Percentiles rank a stretch among this genome's conserved stretches.
Evolutionary conservation across 1,140 invertebrate genomes (phyloP).

Genomic region (Aricia agestis): DNA sequence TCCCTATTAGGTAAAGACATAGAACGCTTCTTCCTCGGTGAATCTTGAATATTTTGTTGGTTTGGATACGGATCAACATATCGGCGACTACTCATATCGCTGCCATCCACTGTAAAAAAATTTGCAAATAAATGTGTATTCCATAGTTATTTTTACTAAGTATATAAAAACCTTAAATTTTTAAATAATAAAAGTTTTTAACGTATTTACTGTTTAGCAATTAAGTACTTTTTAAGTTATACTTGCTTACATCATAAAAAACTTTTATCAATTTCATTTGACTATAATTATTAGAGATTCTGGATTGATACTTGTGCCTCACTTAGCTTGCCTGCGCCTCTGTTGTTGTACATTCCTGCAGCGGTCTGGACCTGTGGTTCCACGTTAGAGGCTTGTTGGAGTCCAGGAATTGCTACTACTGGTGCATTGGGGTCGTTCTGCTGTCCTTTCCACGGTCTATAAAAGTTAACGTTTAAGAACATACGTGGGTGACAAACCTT

Average conservation of each 20-base stretch:
- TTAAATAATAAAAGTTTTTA: too few relatives aligned
- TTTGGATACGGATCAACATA: slow-evolving; percentile 65
- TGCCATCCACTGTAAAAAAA: slow-evolving; percentile 61
- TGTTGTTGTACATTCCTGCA: slow-evolving; percentile 59
- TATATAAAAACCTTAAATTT: too few relatives aligned
- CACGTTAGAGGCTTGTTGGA: slow-evolving; percentile 55
- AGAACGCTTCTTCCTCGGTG: slow-evolving; percentile 61
- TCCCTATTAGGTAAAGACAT: slow-evolving; percentile 43
- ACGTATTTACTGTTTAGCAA: too few relatives aligned
- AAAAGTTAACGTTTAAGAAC: slow-evolving; percentile 19
- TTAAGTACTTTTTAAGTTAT: too few relatives aligned
- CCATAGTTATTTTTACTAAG: too few relatives aligned
- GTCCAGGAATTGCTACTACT: slow-evolving; percentile 55
- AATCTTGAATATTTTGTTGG: slow-evolving; percentile 58
- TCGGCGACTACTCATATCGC: slow-evolving; percentile 60
- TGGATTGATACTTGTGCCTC: slow-evolving; percentile 24
- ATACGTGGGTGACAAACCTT: not conserved
- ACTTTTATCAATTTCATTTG: not conserved
- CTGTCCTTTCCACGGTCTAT: slow-evolving; percentile 64
- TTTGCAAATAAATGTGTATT: not conserved
- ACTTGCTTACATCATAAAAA: too few relatives aligned
- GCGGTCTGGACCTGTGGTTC: slow-evolving; percentile 58
- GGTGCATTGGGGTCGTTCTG: slow-evolving; percentile 63
- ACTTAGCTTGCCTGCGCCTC: slow-evolving; percentile 65
- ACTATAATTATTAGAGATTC: not conserved